Evolutionary conservation across 2,113 vertebrate genomes (phyloP).

Genomic region (Oreochromis aureus): DNA sequence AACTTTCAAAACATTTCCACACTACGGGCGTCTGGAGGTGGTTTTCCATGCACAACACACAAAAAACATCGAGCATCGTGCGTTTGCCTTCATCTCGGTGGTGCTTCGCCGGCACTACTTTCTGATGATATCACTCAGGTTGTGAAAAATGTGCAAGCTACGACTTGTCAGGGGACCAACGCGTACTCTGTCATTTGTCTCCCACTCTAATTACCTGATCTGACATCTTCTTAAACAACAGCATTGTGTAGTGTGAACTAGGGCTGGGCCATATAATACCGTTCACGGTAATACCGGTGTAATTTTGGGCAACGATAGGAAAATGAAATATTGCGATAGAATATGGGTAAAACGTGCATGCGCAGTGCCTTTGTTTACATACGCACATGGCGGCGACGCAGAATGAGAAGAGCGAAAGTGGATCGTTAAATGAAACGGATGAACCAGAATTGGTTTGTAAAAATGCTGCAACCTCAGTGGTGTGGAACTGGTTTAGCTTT

Average conservation of each 20-base stretch:
- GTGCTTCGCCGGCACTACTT: not conserved
- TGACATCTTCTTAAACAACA: not conserved
- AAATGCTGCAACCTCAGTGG: too few relatives aligned
- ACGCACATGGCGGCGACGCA: too few relatives aligned
- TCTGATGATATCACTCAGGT: not conserved
- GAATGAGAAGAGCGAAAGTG: too few relatives aligned
- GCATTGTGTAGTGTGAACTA: rapidly evolving
- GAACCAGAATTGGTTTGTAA: too few relatives aligned
- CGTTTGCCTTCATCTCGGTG: not conserved
- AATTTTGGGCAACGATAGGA: too few relatives aligned
- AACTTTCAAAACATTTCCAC: not conserved
- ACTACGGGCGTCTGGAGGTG: rapidly evolving
- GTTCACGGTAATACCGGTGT: too few relatives aligned
- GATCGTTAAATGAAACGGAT: too few relatives aligned
- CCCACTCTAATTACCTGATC: not conserved
- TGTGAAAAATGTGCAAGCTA: not conserved
- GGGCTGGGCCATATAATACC: too few relatives aligned
- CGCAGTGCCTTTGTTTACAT: too few relatives aligned
- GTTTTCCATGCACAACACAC: rapidly evolving
- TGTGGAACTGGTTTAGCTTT: too few relatives aligned
- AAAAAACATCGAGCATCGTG: not conserved
- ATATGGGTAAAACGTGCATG: too few relatives aligned
- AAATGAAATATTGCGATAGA: too few relatives aligned
- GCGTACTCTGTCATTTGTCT: rapidly evolving
- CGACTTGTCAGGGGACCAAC: not conserved